Percentiles rank a stretch among this genome's conserved stretches.
phyloP scores from a whole-genome alignment of 2,797 vertebrate species.

The Anolis apletophallus region DNA sequence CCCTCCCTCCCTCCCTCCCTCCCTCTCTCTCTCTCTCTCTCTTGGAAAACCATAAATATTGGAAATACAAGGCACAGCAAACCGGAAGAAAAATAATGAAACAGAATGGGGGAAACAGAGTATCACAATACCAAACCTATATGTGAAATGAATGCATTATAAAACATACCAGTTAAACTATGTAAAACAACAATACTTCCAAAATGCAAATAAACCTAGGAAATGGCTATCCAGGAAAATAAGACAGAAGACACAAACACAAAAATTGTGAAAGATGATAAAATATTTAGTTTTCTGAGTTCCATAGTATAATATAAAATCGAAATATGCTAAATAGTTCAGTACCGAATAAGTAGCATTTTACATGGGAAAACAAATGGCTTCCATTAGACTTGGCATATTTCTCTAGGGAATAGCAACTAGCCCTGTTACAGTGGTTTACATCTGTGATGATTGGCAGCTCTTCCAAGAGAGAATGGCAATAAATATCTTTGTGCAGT shows the following conservation, averaged over 20 bases:
- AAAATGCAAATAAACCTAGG: too few species aligned
- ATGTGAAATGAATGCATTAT: not conserved
- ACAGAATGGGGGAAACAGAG: not conserved
- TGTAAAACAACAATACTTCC: too few species aligned
- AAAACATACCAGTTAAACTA: too few species aligned
- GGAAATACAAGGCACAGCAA: not conserved
- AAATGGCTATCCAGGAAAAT: too few species aligned
- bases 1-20: too few species aligned
- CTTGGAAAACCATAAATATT: not conserved
- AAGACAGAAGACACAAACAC: too few species aligned
- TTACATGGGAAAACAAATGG: constrained; percentile 15
- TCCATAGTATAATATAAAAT: not conserved
- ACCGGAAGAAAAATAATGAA: not conserved
- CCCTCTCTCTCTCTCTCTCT: too few species aligned
- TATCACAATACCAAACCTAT: not conserved
- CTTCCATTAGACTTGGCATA: constrained; percentile 3
- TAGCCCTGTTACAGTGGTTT: not conserved
- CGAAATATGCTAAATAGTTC: constrained; percentile 15
- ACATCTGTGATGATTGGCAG: constrained; percentile 15
- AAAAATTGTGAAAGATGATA: too few species aligned
- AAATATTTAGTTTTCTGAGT: too few species aligned
- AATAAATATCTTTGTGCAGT: constrained; percentile 16
- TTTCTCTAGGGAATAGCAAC: constrained; percentile 12
- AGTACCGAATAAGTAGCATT: too few species aligned
- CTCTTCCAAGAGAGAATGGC: constrained; percentile 15